Base-by-base conservation (phyloP, 2,888 invertebrate species). In the Hirtodrosophila duncani region DNA sequence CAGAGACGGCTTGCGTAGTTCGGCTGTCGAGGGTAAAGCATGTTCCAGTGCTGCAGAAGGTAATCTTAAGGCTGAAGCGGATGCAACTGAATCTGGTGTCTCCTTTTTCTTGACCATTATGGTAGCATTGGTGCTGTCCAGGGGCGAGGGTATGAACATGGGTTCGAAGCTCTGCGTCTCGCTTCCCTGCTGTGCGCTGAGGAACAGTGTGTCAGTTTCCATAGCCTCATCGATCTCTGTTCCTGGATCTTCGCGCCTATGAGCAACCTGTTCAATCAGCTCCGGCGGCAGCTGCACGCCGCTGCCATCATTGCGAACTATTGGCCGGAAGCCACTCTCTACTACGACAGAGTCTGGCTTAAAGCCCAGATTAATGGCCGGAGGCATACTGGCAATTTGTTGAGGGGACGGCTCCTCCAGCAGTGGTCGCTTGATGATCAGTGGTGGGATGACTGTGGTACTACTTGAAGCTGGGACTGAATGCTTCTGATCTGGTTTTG, bases 241-340 rank as follows among this genome's bases (percentile, higher is more conserved):
- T 8, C 85, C 77, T 0, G 84, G 80, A 63, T 87, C 86, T 42
- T 87, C 87, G 10, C 85, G 82, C 3, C 87, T 77, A 24, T 82
- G 83, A 2, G 83, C 82, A 10, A 84, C 75, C 48, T 81, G 78
- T 7, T 81, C 85, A 2, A 61, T 88, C 85, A 38, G 88, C 85
- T 63, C 89, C 86, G 63, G 59, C 2, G 66, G 88, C 87, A 79
- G 88, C 13, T 80, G 69, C 0, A 77, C 80, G 1, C 72, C 89
- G 34, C 88, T 88, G 50, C 89, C 89, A 80, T 87, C 84, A 4
- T 81, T 63, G 53, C 84, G 63, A 59, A 87, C 36, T 17, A 95
- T 94, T 0, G 95, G 95, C 62, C 92, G 93, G 77, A 95, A 95
- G 0, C 95, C 95, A 48, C 93, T 91, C 86, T 95, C 95, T 8